A percentile compares a stretch with the other conserved stretches of the same genome.
phyloP scores from a whole-genome alignment of 1,140 invertebrate genomes.

The Trigoniulus corallinus region DNA sequence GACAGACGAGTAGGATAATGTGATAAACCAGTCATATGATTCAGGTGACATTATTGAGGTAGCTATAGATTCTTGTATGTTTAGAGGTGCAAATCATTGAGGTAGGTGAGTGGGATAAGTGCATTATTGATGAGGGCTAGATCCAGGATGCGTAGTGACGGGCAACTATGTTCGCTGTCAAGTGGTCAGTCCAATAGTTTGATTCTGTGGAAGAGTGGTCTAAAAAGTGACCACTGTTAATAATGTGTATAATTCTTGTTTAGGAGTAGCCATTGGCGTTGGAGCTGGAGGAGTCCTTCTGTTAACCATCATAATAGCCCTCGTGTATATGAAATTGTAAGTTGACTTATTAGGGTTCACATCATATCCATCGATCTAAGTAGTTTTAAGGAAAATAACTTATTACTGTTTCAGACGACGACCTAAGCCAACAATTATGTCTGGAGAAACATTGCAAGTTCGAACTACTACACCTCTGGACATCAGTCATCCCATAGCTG shows the following conservation, averaged over 20 bases:
- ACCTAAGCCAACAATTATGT: not conserved
- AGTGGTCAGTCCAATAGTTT: constrained; percentile 15
- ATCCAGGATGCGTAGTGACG: constrained; percentile 3
- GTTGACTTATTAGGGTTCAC: constrained; percentile 9
- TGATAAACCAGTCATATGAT: no score
- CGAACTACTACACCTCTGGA: not conserved
- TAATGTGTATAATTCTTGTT: constrained; percentile 13
- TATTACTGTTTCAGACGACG: not conserved
- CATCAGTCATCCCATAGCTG: not conserved
- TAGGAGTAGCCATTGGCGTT: constrained; percentile 27
- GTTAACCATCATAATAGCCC: constrained; percentile 20
- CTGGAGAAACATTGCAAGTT: not conserved
- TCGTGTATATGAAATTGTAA: constrained; percentile 26
- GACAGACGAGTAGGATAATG: no score
- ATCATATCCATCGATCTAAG: not conserved
- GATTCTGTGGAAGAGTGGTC: constrained; percentile 11
- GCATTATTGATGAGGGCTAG: no score
- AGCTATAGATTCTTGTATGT: no score
- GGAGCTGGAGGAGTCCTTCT: constrained; percentile 20
- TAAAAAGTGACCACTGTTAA: constrained; percentile 6
- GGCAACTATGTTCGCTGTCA: constrained; percentile 3
- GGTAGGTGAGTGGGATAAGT: no score
- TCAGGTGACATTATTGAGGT: no score
- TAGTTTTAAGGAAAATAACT: not conserved
- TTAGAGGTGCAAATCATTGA: no score